Base-by-base conservation (phyloP, 2,797 vertebrate genomes). In the Orientallactaga sibirica region DNA sequence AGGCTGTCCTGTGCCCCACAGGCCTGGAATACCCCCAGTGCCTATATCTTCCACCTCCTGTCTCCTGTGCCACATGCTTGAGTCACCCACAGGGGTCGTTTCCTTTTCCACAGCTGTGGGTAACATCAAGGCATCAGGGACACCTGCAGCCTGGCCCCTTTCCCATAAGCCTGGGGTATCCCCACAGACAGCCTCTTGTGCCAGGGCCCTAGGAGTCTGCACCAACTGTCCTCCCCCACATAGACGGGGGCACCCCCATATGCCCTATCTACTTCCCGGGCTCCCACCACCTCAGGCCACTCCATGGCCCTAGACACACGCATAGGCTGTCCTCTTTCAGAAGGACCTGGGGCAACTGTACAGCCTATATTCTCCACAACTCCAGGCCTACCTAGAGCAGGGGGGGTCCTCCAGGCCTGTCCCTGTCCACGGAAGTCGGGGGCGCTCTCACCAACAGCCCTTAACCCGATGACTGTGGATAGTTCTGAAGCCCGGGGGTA, bases 271-370 rank as follows among this genome's bases (percentile, higher is more conserved):
- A 73, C 61, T 2, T 74, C 92, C n/a, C 77, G 2, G 55, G 66
- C 41, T 81, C 82, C 86, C n/a, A 78, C 48, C 12, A 77, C 70
- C 64, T 86, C 90, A 9, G 86, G 66, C 85, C 88, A 91, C 20
- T 24, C 37, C 7, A 29, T 0, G 29, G 62, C 25, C 33, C 43
- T 55, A 33, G 85, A 48, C 6, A 90, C 29, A 10, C 48, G 74
- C 62, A 0, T 0, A 52, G 20, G 2, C 6, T 29, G 82, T 29
- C 29, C 85, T 86, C 41, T 86, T 37, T 62, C 79, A 92, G 83
- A 91, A 43, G 48, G 43, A 16, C 48, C 52, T 0, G 41, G 19
- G 68, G 25, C 70, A 80, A 24, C 29, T 3, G 43, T 68, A 75
- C 1, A 52, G 41, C 37, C 75, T 22, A 55, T 25, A 52, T 86